A percentile compares a stretch with the other conserved stretches of the same genome.
Evolutionary conservation across 2,797 vertebrate genomes (phyloP).

Genomic region (Crenuchus spilurus): DNA sequence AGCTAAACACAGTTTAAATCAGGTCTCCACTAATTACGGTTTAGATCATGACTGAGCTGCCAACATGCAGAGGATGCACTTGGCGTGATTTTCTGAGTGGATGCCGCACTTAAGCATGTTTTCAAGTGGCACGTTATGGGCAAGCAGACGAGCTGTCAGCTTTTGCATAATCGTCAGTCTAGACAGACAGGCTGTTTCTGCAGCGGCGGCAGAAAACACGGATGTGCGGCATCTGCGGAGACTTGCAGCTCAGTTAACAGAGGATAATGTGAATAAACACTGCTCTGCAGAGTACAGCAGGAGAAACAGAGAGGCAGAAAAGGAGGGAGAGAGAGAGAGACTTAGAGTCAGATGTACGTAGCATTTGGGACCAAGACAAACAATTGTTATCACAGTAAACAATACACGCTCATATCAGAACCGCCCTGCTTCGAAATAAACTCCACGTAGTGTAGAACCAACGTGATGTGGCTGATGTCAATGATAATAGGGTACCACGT

Average conservation of each 20-base stretch:
- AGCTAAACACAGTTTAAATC: constrained; percentile 2
- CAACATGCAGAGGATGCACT: background rate
- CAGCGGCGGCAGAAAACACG: constrained; percentile 28
- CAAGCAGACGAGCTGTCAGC: constrained; percentile 27
- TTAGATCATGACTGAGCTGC: background rate
- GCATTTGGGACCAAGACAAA: too few species aligned
- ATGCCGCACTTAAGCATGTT: constrained; percentile 15
- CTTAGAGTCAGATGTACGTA: background rate
- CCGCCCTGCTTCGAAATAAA: too few species aligned
- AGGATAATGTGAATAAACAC: constrained; percentile 38
- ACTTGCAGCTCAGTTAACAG: constrained; percentile 35
- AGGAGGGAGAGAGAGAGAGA: constrained; percentile 41
- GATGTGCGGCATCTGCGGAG: constrained; percentile 15
- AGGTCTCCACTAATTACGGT: background rate
- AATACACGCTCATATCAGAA: too few species aligned
- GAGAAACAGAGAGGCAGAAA: constrained; percentile 57
- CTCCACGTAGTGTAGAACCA: too few species aligned
- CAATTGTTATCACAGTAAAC: too few species aligned
- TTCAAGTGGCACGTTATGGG: constrained; percentile 4
- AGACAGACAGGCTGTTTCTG: constrained; percentile 18
- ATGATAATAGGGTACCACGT: too few species aligned
- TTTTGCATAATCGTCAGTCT: constrained; percentile 39
- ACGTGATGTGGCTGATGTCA: too few species aligned
- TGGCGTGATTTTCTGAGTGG: background rate
- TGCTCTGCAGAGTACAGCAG: constrained; percentile 63